Evolutionary conservation across 2,888 invertebrate genomes (phyloP).

Genomic region (Xanthorhoe spadicearia): DNA sequence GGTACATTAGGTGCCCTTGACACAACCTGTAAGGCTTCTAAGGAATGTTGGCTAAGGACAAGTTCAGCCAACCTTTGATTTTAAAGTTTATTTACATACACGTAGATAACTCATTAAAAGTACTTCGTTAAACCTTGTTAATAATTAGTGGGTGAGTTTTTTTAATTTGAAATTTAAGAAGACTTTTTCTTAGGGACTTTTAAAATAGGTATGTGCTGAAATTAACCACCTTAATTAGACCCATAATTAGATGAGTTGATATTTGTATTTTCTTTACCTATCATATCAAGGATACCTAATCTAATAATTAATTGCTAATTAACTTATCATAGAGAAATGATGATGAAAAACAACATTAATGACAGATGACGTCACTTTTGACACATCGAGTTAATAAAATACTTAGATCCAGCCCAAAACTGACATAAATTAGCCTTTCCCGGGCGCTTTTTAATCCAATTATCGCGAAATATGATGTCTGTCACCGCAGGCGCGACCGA

Average conservation of each 20-base stretch:
- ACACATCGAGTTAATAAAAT: not conserved
- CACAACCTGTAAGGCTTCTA: conserved; percentile 38
- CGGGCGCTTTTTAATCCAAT: conserved; percentile 44
- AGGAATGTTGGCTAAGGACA: conserved; percentile 27
- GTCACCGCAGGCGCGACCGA: conserved; percentile 46
- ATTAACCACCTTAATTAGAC: no score
- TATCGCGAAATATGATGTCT: conserved; percentile 48
- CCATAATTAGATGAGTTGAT: no score
- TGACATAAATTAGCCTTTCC: conserved; percentile 24
- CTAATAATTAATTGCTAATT: no score
- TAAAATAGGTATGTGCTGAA: no score
- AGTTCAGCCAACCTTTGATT: conserved; percentile 28
- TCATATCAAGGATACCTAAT: no score
- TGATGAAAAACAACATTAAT: no score
- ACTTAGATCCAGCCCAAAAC: conserved; percentile 16
- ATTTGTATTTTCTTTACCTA: no score
- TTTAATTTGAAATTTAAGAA: no score
- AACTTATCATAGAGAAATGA: no score
- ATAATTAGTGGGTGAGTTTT: no score
- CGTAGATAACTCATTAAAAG: not conserved
- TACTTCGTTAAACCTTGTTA: no score
- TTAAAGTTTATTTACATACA: conserved; percentile 24
- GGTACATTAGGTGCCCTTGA: conserved; percentile 40
- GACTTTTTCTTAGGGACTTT: no score
- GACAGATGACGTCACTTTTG: not conserved